phyloP scores from a whole-genome alignment of 2,888 invertebrate species.

The Hemaris fuciformis region DNA sequence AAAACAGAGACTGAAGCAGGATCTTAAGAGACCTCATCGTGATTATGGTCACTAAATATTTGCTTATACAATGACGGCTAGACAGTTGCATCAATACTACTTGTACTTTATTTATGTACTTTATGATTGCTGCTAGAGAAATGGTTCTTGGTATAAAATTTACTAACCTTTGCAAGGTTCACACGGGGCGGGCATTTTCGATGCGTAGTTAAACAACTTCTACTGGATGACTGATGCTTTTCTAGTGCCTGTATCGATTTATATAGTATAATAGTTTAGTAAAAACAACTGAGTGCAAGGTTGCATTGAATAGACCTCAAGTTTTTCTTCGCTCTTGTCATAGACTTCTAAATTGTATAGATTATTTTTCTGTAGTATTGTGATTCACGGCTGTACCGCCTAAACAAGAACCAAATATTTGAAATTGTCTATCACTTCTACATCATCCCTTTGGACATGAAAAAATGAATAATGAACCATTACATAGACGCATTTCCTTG shows the following conservation, averaged over 20 bases:
- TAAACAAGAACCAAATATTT: background rate
- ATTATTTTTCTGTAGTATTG: background rate
- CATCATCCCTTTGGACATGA: no score
- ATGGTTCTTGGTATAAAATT: background rate
- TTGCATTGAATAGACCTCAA: constrained; percentile 10
- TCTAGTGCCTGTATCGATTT: constrained; percentile 25
- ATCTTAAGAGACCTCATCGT: no score
- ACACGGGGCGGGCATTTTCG: constrained; percentile 79
- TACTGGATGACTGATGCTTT: constrained; percentile 28
- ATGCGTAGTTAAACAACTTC: constrained; percentile 10
- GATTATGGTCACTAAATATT: no score
- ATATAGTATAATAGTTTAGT: constrained; percentile 35
- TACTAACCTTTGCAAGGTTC: constrained; percentile 80
- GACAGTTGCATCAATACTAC: no score
- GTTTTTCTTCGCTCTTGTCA: background rate
- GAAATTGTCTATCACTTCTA: no score
- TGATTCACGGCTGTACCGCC: background rate
- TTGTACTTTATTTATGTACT: no score
- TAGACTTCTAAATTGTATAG: background rate
- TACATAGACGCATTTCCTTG: no score
- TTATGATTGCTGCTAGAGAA: no score
- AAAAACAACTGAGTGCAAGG: constrained; percentile 56
- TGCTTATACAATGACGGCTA: no score
- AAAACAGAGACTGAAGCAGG: no score
- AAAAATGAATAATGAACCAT: no score